Evolutionary conservation across 2,797 vertebrate genomes (phyloP).

Genomic region (Anguilla marmorata): DNA sequence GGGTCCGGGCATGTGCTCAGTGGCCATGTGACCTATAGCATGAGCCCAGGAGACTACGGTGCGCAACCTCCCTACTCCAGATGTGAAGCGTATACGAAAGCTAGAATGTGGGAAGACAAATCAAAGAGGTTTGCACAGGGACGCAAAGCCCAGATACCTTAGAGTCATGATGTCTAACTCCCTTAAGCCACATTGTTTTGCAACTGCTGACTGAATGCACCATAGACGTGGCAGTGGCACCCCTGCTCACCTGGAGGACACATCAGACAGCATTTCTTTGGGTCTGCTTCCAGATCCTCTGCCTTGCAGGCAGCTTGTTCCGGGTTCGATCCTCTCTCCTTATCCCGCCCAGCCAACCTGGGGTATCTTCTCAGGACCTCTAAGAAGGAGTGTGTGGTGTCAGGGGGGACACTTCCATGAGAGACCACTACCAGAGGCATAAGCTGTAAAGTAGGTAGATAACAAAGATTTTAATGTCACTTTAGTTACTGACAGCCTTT

Average conservation of each 20-base stretch:
- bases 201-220: neutral
- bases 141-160: neutral
- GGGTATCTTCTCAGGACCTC: neutral
- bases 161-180: neutral
- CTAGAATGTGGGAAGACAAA: neutral
- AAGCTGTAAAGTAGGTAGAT: conserved; percentile 45
- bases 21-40: too few species aligned
- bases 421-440: conserved; percentile 36
- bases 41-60: too few species aligned
- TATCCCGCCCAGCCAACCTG: neutral
- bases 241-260: conserved; percentile 59
- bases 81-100: neutral
- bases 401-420: neutral
- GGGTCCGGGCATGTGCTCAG: too few species aligned
- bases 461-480: neutral
- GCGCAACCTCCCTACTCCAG: too few species aligned
- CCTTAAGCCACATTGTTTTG: neutral
- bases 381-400: too few species aligned
- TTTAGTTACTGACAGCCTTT: neutral
- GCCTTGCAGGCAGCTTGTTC: neutral
- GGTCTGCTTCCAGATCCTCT: too few species aligned
- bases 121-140: neutral
- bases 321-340: neutral
- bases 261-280: accelerated
- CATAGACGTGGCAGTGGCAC: neutral